Base-by-base conservation (phyloP, 2,113 vertebrate genomes). In the Brachyhypopomus occidentalis region DNA sequence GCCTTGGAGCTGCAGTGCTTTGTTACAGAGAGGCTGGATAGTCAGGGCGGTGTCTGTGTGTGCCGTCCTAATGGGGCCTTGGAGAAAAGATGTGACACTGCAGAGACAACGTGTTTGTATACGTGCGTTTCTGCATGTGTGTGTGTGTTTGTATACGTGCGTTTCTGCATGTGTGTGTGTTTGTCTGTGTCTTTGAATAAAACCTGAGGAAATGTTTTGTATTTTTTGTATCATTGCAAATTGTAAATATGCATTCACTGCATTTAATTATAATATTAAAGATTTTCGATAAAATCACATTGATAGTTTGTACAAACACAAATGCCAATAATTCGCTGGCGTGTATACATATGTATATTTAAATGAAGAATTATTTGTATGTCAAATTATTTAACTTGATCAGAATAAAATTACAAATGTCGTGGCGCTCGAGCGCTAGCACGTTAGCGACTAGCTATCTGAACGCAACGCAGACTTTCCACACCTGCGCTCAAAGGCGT, bases 1-100 rank as follows among this genome's bases (percentile, higher is more conserved):
- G 73, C 73, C 64, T 76, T 76, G 45, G 27, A 72, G 72, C 77
- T 79, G 76, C 71, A 70, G 80, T 70, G 77, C 62, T 74, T 77
- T 78, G 84, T 77, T 69, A 69, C 8, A 38, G 11, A 64, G 59
- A 41, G 64, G 60, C 60, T 60, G 56, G 25, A 73, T 36, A 20
- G 22, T 16, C 22, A 60, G 30, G n/a, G 14, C 48, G 62, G 30
- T 8, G 77, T 74, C 63, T 75, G 59, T 75, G 83, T 67, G 36
- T 56, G 67, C 48, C 30, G 30, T 41, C 34, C 52, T 81, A 81
- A 81, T 81, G 79, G 74, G 80, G 66, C 63, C 72, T 60, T 74
- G 69, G 64, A 81, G 80, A 81, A 62, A 27, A 75, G 71, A 75
- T 41, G n/a, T 69, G 48, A 72, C 23, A 71, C 36, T 69, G 79